Evolutionary conservation across 2,113 vertebrate genomes (phyloP).

Genomic region (Scatophagus argus): DNA sequence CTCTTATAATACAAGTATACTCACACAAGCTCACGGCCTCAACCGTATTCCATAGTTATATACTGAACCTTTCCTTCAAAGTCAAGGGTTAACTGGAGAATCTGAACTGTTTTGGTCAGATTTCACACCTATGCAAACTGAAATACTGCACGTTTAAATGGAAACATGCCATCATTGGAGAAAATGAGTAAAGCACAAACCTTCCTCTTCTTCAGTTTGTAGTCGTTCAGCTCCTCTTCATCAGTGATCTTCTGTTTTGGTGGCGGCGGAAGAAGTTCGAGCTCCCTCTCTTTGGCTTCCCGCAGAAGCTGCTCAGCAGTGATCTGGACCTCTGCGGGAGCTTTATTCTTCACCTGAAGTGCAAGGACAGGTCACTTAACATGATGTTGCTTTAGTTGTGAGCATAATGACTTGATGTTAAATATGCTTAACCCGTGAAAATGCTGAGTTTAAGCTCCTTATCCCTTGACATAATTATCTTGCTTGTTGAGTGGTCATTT

Average conservation of each 20-base stretch:
- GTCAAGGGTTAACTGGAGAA: no score
- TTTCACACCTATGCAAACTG: no score
- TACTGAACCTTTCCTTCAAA: no score
- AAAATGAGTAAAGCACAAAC: constrained; percentile 62
- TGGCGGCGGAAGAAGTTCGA: constrained; percentile 95
- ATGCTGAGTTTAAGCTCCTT: no score
- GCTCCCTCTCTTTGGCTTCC: constrained; percentile 97
- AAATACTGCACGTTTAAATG: not conserved
- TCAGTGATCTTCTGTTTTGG: constrained; percentile 99
- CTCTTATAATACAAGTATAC: no score
- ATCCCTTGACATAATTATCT: no score
- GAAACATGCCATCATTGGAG: not conserved
- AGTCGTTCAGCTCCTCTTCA: constrained; percentile 96
- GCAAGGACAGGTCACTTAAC: not conserved
- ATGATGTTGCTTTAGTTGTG: not conserved
- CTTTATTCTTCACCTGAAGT: constrained; percentile 97
- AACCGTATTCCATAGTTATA: no score
- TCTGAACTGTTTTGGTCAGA: no score
- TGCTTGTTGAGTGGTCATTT: no score
- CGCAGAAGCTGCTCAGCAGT: constrained; percentile 96
- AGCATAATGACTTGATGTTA: no score
- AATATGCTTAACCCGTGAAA: no score
- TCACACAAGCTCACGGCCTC: no score
- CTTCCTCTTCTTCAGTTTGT: constrained; percentile 97
- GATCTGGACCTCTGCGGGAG: constrained; percentile 97